A percentile compares a stretch with the other conserved stretches of the same genome.
phyloP scores from a whole-genome alignment of 2,888 invertebrate genomes.

The Lutraria lutraria region DNA sequence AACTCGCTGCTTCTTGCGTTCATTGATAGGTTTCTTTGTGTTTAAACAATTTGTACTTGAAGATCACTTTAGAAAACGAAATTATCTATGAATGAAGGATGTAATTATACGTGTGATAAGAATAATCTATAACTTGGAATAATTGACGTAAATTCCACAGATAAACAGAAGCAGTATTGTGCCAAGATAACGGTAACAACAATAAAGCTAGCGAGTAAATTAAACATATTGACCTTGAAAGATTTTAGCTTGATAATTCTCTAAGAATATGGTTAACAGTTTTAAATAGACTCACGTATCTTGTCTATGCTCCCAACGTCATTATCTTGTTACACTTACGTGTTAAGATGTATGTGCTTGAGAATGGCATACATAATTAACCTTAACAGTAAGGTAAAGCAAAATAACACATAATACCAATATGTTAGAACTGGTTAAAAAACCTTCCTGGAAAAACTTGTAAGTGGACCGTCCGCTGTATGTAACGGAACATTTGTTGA shows the following conservation, averaged over 20 bases:
- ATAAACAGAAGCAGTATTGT: not conserved
- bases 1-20: not conserved
- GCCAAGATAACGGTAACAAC: not conserved
- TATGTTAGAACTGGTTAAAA: too few relatives aligned
- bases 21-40: not conserved
- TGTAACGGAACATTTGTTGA: too few relatives aligned
- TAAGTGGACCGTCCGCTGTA: too few relatives aligned
- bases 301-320: not conserved
- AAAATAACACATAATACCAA: too few relatives aligned
- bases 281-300: not conserved
- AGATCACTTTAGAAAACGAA: not conserved
- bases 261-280: not conserved
- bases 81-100: not conserved
- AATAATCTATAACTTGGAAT: not conserved
- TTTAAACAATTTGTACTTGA: not conserved
- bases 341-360: not conserved
- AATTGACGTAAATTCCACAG: not conserved
- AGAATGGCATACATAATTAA: too few relatives aligned
- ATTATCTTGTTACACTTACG: not conserved
- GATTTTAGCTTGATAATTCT: not conserved
- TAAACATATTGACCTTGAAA: not conserved
- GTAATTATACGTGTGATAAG: not conserved
- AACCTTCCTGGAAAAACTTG: too few relatives aligned
- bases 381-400: too few relatives aligned
- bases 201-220: not conserved